These are phyloP conservation scores for Chascanopsetta lugubris DNA, from an alignment of 2,113 vertebrate genomes.

Conservation along the genomic window DNA sequence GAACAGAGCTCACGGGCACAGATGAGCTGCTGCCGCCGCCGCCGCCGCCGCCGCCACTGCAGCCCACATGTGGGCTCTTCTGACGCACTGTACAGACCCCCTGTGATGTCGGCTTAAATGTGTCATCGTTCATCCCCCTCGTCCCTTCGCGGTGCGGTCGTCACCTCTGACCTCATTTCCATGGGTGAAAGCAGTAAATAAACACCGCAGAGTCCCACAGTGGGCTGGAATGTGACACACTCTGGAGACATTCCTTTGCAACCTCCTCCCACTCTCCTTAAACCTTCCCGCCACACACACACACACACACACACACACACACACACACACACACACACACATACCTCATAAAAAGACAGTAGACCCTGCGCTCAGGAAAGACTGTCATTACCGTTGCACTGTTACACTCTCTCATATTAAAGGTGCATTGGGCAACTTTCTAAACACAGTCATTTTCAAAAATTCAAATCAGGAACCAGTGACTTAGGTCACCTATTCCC, in stretches of 20 bases:
- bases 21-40: background rate
- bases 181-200: slow-evolving; percentile 62
- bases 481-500: too few relatives aligned
- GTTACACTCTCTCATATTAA: too few relatives aligned
- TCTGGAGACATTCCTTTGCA: slow-evolving; percentile 65
- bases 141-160: slow-evolving; percentile 37
- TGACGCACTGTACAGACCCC: slow-evolving; percentile 8
- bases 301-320: too few relatives aligned
- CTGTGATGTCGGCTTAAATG: slow-evolving; percentile 31
- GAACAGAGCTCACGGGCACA: slow-evolving; percentile 1
- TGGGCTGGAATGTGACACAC: slow-evolving; percentile 68
- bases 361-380: background rate
- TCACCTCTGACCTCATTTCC: slow-evolving; percentile 74
- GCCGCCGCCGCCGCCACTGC: background rate
- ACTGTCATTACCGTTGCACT: background rate
- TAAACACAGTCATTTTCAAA: too few relatives aligned
- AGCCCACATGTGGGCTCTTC: slow-evolving; percentile 25
- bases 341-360: slow-evolving; percentile 15
- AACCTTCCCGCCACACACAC: slow-evolving; percentile 29
- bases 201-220: slow-evolving; percentile 55
- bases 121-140: slow-evolving; percentile 33
- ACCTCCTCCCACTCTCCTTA: slow-evolving; percentile 23
- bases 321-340: too few relatives aligned
- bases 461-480: too few relatives aligned
- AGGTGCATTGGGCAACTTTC: too few relatives aligned